Evolutionary conservation across 2,113 vertebrate species (phyloP).

Genomic region (Canis aureus): DNA sequence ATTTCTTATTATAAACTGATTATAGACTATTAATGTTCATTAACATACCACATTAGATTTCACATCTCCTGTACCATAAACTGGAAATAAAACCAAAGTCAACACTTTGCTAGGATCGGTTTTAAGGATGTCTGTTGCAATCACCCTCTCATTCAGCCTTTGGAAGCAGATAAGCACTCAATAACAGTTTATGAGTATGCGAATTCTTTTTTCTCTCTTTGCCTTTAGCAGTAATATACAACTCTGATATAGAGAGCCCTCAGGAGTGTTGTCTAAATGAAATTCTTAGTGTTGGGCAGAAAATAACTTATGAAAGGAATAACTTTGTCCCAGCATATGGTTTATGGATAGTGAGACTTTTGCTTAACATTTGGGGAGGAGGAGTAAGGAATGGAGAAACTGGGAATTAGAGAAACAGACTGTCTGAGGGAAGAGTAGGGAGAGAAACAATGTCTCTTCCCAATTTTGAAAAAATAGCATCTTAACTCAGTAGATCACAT

Average conservation of each 20-base stretch:
- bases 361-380: conserved; percentile 18
- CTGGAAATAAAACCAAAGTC: conserved; percentile 48
- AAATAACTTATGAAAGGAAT: conserved; percentile 38
- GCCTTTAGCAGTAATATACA: conserved; percentile 8
- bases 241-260: neutral
- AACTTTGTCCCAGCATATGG: conserved; percentile 42
- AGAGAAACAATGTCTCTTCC: neutral
- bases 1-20: conserved; percentile 68
- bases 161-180: neutral
- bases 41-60: conserved; percentile 67
- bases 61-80: conserved; percentile 15
- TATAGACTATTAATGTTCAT: conserved; percentile 62
- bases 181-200: conserved; percentile 50
- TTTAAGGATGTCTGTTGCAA: neutral
- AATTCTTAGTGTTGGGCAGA: conserved; percentile 31
- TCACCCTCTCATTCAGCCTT: neutral
- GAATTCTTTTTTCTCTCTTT: neutral
- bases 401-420: conserved; percentile 1
- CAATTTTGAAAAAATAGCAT: conserved; percentile 44
- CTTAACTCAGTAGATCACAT: conserved; percentile 9
- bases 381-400: neutral
- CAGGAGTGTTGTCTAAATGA: conserved; percentile 8
- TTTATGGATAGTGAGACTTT: conserved; percentile 19
- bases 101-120: neutral
- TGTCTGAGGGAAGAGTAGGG: neutral